phyloP scores from a whole-genome alignment of 2,888 invertebrate genomes.

The Diaperis boleti region DNA sequence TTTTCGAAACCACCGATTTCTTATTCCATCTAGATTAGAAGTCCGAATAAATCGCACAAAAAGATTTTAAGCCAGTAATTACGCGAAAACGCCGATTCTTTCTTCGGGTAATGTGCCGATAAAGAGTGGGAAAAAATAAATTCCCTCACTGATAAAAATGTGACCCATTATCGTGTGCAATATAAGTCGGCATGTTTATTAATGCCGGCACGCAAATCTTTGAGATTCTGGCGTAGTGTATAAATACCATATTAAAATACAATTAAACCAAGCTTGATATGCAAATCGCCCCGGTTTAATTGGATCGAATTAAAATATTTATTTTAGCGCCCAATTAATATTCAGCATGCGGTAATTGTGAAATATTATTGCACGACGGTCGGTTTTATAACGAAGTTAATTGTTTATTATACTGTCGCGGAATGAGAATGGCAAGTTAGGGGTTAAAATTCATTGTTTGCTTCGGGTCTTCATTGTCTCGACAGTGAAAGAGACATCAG shows the following conservation, averaged over 20 bases:
- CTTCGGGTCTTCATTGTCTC: conserved; percentile 2
- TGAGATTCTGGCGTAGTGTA: conserved; percentile 31
- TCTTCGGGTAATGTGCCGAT: conserved; percentile 10
- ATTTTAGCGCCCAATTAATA: conserved; percentile 37
- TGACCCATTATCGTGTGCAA: conserved; percentile 32
- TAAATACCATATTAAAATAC: conserved; percentile 41
- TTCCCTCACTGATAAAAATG: conserved; percentile 30
- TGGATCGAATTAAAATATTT: conserved; percentile 41
- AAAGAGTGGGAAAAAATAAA: conserved; percentile 27
- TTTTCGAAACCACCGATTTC: conserved; percentile 12
- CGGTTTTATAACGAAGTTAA: neutral
- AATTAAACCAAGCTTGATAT: conserved; percentile 42
- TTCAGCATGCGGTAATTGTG: conserved; percentile 33
- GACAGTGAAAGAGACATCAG: conserved; percentile 8
- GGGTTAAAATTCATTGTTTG: conserved; percentile 18
- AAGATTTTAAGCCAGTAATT: conserved; percentile 4
- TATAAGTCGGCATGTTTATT: conserved; percentile 35
- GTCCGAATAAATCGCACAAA: conserved; percentile 16
- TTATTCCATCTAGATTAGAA: conserved; percentile 12
- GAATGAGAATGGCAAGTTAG: conserved; percentile 9
- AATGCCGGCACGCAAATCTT: conserved; percentile 36
- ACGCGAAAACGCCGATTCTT: conserved; percentile 5
- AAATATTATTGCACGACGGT: conserved; percentile 32
- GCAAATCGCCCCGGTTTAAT: conserved; percentile 36
- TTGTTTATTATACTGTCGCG: conserved; percentile 3